Base-by-base conservation (phyloP, 2,797 vertebrate species). In the Ficedula albicollis region DNA sequence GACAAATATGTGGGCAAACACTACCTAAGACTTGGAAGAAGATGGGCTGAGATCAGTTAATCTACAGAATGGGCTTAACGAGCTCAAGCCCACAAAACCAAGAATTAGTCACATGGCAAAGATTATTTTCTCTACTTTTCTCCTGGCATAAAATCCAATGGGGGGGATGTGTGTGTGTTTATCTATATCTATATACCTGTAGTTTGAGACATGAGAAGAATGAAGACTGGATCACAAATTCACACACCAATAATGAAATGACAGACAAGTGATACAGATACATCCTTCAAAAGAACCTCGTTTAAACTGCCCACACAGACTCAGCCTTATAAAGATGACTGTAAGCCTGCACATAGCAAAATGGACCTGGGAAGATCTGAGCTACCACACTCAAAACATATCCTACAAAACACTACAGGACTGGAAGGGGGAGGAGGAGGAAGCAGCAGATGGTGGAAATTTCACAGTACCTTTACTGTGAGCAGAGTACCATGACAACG, bases 121-220 rank as follows among this genome's bases (percentile, higher is more conserved):
- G 32, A 19, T 26, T 58, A n/a, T 83, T 77, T 54, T 32, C 63
- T 74, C 26, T 62, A 10, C 44, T 67, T 67, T 60, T 62, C 9
- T 55, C 30, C 62, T 72, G 32, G 44, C 51, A 74, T 32, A 60
- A 74, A 76, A 80, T 43, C 25, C 27, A 5, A 0, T 9, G 6
- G 5, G 2, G 1, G 2, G 7, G 10, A 5, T 15, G 5, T 38
- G 15, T 22, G 5, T 52, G 3, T 15, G 3, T 63, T 5, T 22
- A 15, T 34, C 4, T 43, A 0, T 9, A 32, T 29, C 6, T 16
- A 21, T 9, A 1, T 6, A 13, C 3, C 13, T 29, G 5, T 19
- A 41, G 11, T n/a, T 66, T 52, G 52, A 87, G 29, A 48, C 22
- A n/a, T 9, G 36, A 26, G 9, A 69, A 52, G 38, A 58, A 48